These are phyloP conservation scores for Propsilocerus akamusi DNA, from an alignment of 1,140 invertebrate species.

Conservation along the genomic window DNA sequence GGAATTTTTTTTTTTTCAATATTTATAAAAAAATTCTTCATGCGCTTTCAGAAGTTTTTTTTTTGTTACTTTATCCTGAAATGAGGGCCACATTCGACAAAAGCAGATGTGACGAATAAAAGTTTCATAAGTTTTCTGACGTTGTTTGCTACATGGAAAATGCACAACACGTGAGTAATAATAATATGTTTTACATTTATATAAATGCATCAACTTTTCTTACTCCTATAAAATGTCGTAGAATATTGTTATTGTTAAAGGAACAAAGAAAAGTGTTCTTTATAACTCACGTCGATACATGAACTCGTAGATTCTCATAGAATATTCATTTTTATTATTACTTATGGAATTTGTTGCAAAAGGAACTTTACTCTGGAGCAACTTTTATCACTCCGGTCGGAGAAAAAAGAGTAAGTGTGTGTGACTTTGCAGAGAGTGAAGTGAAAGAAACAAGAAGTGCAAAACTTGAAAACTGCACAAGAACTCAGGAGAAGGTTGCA, in stretches of 20 bases:
- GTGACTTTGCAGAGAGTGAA: not conserved
- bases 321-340: constrained; percentile 1
- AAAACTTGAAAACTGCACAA: too few relatives aligned
- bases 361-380: too few relatives aligned
- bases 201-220: not conserved
- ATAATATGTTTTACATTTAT: constrained; percentile 1
- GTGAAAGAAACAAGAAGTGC: not conserved
- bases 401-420: not conserved
- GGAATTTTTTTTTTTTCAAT: too few relatives aligned
- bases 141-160: not conserved
- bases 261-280: not conserved
- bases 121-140: not conserved
- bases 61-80: too few relatives aligned
- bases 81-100: too few relatives aligned
- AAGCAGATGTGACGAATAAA: constrained; percentile 4
- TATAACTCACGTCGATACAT: constrained; percentile 3
- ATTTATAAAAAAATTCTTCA: too few relatives aligned
- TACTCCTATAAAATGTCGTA: too few relatives aligned
- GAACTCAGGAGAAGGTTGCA: too few relatives aligned
- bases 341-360: too few relatives aligned
- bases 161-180: not conserved
- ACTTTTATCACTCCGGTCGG: too few relatives aligned
- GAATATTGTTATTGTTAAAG: not conserved
- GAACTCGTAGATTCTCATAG: too few relatives aligned
- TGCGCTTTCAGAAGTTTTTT: too few relatives aligned